phyloP scores from a whole-genome alignment of 2,113 vertebrate genomes.

The Platichthys stellatus region DNA sequence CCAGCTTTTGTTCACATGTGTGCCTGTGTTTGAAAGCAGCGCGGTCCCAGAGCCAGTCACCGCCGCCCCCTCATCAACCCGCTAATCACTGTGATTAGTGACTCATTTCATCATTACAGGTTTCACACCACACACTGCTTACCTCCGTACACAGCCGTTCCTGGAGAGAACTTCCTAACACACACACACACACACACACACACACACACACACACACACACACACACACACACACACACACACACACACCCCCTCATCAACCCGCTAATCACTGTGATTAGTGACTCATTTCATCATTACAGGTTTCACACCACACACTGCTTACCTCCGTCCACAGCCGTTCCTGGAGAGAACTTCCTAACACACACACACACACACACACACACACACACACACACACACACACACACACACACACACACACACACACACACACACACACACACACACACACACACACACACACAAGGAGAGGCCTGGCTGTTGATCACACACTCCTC shows the following conservation, averaged over 20 bases:
- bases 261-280: constrained; percentile 77
- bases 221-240: too few species aligned
- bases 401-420: too few species aligned
- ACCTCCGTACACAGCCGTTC: constrained; percentile 37
- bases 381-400: constrained; percentile 48
- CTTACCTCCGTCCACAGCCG: constrained; percentile 36
- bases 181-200: constrained; percentile 39
- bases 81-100: constrained; percentile 79
- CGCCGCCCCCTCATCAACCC: constrained; percentile 44
- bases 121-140: constrained; percentile 63
- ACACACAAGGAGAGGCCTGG: constrained; percentile 25
- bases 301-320: constrained; percentile 67
- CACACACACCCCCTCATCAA: constrained; percentile 43
- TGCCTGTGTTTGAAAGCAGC: constrained; percentile 27
- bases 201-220: constrained; percentile 39
- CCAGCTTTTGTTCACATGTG: constrained; percentile 6
- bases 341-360: constrained; percentile 32
- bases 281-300: constrained; percentile 75
- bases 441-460: constrained; percentile 47
- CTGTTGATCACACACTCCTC: constrained; percentile 68
- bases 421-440: constrained; percentile 30
- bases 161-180: constrained; percentile 27
- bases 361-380: constrained; percentile 25
- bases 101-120: constrained; percentile 75
- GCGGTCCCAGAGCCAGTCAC: constrained; percentile 23